phyloP scores from a whole-genome alignment of 2,888 invertebrate species.

The Norana najaformis region DNA sequence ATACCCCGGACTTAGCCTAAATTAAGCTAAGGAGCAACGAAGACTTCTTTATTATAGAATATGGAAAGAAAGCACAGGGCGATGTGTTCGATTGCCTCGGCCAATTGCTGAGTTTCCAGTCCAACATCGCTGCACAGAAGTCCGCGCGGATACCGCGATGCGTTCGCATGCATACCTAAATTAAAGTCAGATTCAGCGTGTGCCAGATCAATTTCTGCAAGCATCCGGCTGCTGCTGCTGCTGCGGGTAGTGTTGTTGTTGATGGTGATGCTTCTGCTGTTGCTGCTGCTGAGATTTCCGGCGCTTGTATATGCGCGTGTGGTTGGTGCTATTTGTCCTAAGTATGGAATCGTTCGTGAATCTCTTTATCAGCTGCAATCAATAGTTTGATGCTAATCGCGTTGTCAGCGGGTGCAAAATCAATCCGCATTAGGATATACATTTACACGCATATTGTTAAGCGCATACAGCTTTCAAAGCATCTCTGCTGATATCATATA shows the following conservation, averaged over 20 bases:
- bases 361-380: neutral
- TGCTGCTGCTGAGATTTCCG: neutral
- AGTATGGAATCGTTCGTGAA: neutral
- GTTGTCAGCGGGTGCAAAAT: neutral
- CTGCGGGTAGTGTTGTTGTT: neutral
- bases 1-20: too few relatives aligned
- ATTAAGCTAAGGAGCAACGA: too few relatives aligned
- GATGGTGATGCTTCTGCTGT: too few relatives aligned
- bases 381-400: neutral
- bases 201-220: neutral
- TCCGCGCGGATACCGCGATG: neutral
- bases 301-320: neutral
- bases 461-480: neutral
- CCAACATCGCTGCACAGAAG: neutral
- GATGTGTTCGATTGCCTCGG: neutral
- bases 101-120: neutral
- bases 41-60: too few relatives aligned
- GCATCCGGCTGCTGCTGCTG: neutral
- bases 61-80: too few relatives aligned
- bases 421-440: neutral
- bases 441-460: neutral
- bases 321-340: neutral
- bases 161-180: neutral
- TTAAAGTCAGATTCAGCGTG: neutral
- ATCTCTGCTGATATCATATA: neutral